Evolutionary conservation across 2,797 vertebrate species (phyloP), one percentile per base, ranked within the genome.

Genomic region (Graptemys geographica): DNA sequence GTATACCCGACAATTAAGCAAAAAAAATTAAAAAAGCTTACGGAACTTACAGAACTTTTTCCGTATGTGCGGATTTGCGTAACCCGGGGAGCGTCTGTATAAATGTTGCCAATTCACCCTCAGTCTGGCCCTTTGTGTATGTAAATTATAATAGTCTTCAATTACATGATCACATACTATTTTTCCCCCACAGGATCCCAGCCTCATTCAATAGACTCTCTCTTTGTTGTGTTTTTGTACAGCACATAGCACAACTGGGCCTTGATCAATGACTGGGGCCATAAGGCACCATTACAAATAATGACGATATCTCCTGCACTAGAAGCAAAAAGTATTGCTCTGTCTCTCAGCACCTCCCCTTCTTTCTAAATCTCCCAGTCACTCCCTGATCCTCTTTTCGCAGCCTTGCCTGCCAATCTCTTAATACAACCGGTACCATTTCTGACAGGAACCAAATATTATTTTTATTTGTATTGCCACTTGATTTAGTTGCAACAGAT

Each of bases 401-500:
- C 37, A 72, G 19, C 16, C n/a, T 41, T 37, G 16, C 21, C 69
- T 41, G 18, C 21, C 37, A 21, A 23, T 41, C 16, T 37, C 37
- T 41, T 21, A 41, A 41, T 21, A 11, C 69, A 72, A 23, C 18
- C 41, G 69, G 21, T 23, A 23, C 8, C 19, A 19, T 41, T 41
- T 23, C 18, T 41, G n/a, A 21, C 69, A 72, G n/a, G 69, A 41
- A 72, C 33, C 69, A 37, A 72, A 41, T 93, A 90, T 78, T 59
- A 31, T 87, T 0, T 16, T 19, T 81, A 27, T 62, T 80, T 56
- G 18, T 18, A 84, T 56, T 62, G 59, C 2, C 3, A 6, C 27
- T 56, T 41, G 33, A 76, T 87, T 93, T 93, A 94, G 90, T 88
- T 92, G 31, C 25, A 88, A 79, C 3, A 81, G 10, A 87, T 82